Evolutionary conservation across 2,113 vertebrate species (phyloP).

Genomic region (Rhabdomys dilectus): DNA sequence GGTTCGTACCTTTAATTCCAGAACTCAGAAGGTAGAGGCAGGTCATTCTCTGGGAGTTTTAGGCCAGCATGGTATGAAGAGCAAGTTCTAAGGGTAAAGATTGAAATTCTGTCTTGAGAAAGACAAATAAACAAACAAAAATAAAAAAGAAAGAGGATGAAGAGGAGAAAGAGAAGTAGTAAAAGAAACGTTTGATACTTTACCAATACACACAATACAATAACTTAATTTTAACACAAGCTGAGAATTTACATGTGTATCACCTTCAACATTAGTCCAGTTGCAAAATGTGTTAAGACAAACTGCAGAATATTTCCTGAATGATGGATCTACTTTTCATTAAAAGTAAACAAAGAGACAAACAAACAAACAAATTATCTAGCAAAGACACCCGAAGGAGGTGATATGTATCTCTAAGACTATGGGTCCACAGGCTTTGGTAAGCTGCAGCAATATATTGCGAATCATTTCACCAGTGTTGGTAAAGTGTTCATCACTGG

Average conservation of each 20-base stretch:
- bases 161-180: no score
- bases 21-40: not conserved
- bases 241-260: not conserved
- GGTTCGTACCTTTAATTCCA: no score
- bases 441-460: not conserved
- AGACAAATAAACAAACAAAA: not conserved
- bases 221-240: not conserved
- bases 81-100: not conserved
- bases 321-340: not conserved
- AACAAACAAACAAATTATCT: not conserved
- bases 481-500: no score
- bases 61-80: not conserved
- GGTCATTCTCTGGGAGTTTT: not conserved
- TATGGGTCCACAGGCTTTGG: not conserved
- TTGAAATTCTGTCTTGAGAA: not conserved
- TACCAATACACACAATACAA: not conserved
- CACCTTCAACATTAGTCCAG: not conserved
- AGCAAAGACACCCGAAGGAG: not conserved
- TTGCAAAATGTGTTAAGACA: not conserved
- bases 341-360: not conserved
- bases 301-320: not conserved
- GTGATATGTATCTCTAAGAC: not conserved
- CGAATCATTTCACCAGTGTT: not conserved
- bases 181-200: not conserved
- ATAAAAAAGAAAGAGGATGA: no score